These are phyloP conservation scores for Palaemon carinicauda DNA, from an alignment of 1,140 invertebrate genomes.

Conservation along the genomic window DNA sequence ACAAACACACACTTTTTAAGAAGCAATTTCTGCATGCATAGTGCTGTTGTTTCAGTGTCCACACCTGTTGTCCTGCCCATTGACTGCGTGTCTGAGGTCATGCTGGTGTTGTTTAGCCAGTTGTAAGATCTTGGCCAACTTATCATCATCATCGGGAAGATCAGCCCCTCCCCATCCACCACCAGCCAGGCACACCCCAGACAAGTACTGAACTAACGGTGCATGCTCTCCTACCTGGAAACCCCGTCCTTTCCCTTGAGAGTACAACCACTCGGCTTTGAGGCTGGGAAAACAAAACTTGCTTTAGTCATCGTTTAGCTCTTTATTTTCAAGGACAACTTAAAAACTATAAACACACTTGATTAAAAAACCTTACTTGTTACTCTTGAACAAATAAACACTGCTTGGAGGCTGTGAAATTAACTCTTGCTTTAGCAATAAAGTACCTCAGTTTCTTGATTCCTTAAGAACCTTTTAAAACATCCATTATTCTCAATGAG, in stretches of 20 bases:
- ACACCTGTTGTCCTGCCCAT: conserved; percentile 63
- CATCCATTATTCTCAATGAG: no score
- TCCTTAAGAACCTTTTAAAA: no score
- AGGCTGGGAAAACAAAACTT: conserved; percentile 71
- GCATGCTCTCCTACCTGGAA: conserved; percentile 85
- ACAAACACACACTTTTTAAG: no score
- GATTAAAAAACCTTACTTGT: no score
- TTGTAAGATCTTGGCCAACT: conserved; percentile 82
- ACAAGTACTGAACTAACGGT: conserved; percentile 81
- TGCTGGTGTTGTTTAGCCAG: conserved; percentile 89
- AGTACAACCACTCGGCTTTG: conserved; percentile 94
- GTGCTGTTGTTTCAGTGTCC: background rate
- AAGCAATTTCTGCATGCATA: background rate
- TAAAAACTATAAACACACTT: no score
- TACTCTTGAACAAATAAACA: no score
- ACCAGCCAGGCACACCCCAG: conserved; percentile 62
- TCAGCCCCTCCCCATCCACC: conserved; percentile 58
- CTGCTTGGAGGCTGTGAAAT: no score
- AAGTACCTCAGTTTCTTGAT: no score
- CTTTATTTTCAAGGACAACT: no score
- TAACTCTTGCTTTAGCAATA: no score
- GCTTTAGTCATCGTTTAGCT: no score
- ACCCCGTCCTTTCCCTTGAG: conserved; percentile 86
- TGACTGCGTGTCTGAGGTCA: conserved; percentile 62
- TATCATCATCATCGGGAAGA: conserved; percentile 75